Base-by-base conservation (phyloP, 1,140 invertebrate genomes). In the Pseudomyrmex cubaensis region DNA sequence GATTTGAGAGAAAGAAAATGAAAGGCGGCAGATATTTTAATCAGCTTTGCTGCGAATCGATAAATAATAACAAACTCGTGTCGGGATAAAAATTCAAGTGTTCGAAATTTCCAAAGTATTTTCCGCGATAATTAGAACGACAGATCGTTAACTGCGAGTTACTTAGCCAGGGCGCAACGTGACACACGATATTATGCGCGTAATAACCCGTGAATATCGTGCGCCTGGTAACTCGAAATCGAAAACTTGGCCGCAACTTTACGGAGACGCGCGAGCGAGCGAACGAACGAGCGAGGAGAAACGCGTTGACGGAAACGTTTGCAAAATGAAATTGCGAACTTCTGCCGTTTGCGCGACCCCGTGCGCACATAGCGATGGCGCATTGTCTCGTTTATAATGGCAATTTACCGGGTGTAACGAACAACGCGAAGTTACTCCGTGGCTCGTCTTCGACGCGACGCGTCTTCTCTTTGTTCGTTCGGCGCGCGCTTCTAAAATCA, bases 331-430 rank as follows among this genome's bases (percentile, higher is more conserved):
- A 83, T 87, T 61, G 64, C 77, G 35, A 86, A 86, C 73, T 87
- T 87, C 3, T 67, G 35, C 70, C 48, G 80, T 61, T 44, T 35
- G 13, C 25, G 50, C 64, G 17, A 10, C 63, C 63, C 56, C 66
- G 50, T 66, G 46, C 83, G 64, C 67, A 20, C 25, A 66, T 50
- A 52, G 35, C 54, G 80, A 73, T 56, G 61, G 73, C 13, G 61
- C 80, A 86, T 87, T 82, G 86, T 69, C 56, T 22, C 52, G 56
- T 61, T 86, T 83, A 85, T 77, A 74, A 86, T 83, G 66, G 72
- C 78, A 87, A 86, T 87, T 87, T 86, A 87, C 61, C 84, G 56
- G 52, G 61, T 62, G 86, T 83, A 83, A 83, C 73, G 44, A 63
- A 83, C 84, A 75, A 56, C 62, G 56, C 78, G 20, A 87, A 87